Base-by-base conservation (phyloP, 2,888 invertebrate species). In the Athalia rosae region DNA sequence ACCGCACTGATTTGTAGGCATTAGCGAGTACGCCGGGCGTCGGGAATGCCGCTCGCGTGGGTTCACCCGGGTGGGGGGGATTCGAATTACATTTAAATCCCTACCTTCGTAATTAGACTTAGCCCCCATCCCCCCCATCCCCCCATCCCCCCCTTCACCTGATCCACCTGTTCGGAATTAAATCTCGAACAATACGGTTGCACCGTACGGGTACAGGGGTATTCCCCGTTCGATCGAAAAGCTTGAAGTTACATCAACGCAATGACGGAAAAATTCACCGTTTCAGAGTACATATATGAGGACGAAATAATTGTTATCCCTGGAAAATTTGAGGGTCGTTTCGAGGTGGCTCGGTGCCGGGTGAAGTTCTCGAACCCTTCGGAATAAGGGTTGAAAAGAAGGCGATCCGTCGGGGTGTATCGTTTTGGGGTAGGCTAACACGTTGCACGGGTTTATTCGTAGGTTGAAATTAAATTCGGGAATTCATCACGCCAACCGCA, bases 11-110 rank as follows among this genome's bases (percentile, higher is more conserved):
- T 71, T 71, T 71, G 71, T 71, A 45, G 71, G 71, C 71, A 71
- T 71, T 58, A 71, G 58, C 13, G 45, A 28, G 28, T 28, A 28
- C 2, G 28, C 28, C 15, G 58, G 71, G 8, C n/a, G 13, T 45
- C 41, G 71, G 43, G 2, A 28, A 28, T 2, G 28, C 28, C 2
- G 28, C 41, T 56, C 45, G 69, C 69, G 56, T 45, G 13, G 58
- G 58, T 58, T 71, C 13, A 15, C 8, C 28, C 45, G 5, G 45
- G 53, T 6, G 11, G 9, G 9, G 11, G 9, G 9, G 58, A 4
- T 15, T 71, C 43, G 45, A 71, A 71, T 71, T 71, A 45, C 43
- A 71, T 71, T 71, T 58, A 71, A 71, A 71, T 71, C 71, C 71
- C 45, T 58, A 45, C 71, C 43, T 13, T 8, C 43, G 71, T 58